Conservation (phyloP, 2,797 vertebrate species). For the Pangasius mekongensis region DNA sequence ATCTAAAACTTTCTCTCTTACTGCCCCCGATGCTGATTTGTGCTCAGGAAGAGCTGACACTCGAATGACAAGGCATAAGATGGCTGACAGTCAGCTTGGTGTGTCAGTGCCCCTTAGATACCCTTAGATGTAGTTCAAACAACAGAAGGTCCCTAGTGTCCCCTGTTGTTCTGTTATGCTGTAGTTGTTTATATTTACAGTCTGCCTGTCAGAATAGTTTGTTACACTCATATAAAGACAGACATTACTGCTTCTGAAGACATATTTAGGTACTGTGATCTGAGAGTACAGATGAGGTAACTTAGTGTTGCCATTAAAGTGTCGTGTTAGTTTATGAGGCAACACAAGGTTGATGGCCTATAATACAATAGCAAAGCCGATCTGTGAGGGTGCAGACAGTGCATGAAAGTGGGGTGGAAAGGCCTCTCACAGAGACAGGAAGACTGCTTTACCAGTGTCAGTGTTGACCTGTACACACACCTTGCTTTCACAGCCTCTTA, state of each 20-base stretch:
- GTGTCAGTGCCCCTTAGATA: not conserved
- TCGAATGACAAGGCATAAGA: not conserved
- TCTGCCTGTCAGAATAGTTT: not conserved
- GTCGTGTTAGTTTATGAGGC: conserved; percentile 44
- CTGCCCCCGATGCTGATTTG: not conserved
- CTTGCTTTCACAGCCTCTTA: conserved; percentile 35
- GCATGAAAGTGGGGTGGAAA: not conserved
- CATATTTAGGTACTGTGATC: conserved; percentile 21
- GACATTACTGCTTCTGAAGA: not conserved
- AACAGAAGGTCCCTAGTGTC: not conserved
- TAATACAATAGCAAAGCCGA: conserved; percentile 24
- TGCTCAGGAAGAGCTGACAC: not conserved
- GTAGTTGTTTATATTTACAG: not conserved
- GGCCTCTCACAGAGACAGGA: not conserved
- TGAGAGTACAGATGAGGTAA: conserved; percentile 32
- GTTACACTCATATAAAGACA: not conserved
- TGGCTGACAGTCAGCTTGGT: conserved; percentile 4
- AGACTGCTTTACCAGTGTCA: conserved; percentile 6
- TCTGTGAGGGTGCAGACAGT: conserved; percentile 30
- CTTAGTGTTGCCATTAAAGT: conserved; percentile 35
- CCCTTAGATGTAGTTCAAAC: not conserved
- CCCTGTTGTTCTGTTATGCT: not conserved
- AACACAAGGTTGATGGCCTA: conserved; percentile 25
- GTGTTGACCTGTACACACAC: conserved; percentile 20
- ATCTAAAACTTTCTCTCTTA: not conserved